Evolutionary conservation across 1,140 invertebrate species (phyloP), one percentile per base, ranked within the genome.

Genomic region (Choristoneura fumiferana): DNA sequence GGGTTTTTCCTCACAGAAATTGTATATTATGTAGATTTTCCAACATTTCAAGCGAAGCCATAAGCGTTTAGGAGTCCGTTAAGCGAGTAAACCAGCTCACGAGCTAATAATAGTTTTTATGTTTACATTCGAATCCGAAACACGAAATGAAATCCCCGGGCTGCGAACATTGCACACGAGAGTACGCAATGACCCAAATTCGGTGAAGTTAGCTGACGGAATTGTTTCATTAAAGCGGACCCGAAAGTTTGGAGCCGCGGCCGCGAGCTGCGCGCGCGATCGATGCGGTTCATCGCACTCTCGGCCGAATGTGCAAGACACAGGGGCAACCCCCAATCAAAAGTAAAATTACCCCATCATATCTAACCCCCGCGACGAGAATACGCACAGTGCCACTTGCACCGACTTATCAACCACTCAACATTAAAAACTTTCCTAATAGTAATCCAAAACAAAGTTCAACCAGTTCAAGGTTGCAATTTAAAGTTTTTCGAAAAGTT

Each of bases 401-500:
- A 56, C 71, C 66, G 58, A 66, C 72, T 69, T 73, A 78, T 79
- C 73, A 79, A 85, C 78, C 76, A 78, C 74, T 74, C 81, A 69
- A 71, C 74, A 82, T 88, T 89, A 84, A 89, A 86, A 89, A 88
- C 81, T 84, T 82, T 76, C 81, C 85, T 89, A 87, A 88, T 90
- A 89, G 84, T 89, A 89, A 89, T 89, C 87, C 81, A 75, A 87
- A 89, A 86, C 78, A 88, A 89, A 89, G 80, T 90, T 89, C 73
- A 67, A 65, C 67, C 80, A 72, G 89, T 90, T 90, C 89, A 90
- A 90, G 89, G 89, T 90, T 87, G 87, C 89, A 90, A 90, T 90
- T 90, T 90, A 90, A 90, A 90, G 87, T 90, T 90, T 89, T 88
- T 87, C 82, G 73, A 84, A 89, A 89, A 87, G 69, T 86, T 89